These are phyloP conservation scores for Monochamus saltuarius DNA, from an alignment of 1,140 invertebrate genomes.

Conservation along the genomic window DNA sequence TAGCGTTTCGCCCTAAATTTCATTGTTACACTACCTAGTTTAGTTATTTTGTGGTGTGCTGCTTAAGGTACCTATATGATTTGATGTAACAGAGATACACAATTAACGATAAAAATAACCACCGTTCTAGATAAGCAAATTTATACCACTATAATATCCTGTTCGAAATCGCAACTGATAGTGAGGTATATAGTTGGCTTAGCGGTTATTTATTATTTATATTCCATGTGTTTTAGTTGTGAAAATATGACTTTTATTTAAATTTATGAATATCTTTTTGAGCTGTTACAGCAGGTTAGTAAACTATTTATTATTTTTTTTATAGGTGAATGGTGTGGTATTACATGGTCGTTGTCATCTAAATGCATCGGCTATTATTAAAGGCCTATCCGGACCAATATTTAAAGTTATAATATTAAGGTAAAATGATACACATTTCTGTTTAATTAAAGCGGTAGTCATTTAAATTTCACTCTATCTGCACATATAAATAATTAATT, in stretches of 20 bases:
- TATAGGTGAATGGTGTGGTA: slow-evolving; percentile 89
- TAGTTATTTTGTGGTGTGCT: no score
- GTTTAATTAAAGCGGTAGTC: no score
- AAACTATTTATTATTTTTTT: slow-evolving; percentile 34
- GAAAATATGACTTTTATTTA: slow-evolving; percentile 24
- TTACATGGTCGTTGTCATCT: slow-evolving; percentile 93
- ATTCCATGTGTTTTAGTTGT: slow-evolving; percentile 9
- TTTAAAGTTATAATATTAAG: slow-evolving; percentile 87
- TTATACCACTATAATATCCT: slow-evolving; percentile 20
- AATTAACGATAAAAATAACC: slow-evolving; percentile 19
- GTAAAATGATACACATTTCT: slow-evolving; percentile 54
- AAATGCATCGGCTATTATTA: slow-evolving; percentile 94
- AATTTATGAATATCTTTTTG: slow-evolving; percentile 40
- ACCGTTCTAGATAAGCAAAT: slow-evolving; percentile 24
- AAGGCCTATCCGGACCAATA: slow-evolving; percentile 76
- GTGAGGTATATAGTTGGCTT: slow-evolving; percentile 5
- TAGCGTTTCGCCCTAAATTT: no score
- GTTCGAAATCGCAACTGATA: slow-evolving; percentile 26
- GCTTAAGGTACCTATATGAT: no score
- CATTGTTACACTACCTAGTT: no score
- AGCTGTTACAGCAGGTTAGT: slow-evolving; percentile 39
- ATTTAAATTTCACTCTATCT: no score
- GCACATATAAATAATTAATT: no score
- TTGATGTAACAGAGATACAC: no score
- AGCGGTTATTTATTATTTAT: slow-evolving; percentile 14